Percentiles rank a stretch among this genome's conserved stretches.
These are phyloP conservation scores for Busseola fusca DNA, from an alignment of 2,888 invertebrate genomes.

Conservation along the genomic window DNA sequence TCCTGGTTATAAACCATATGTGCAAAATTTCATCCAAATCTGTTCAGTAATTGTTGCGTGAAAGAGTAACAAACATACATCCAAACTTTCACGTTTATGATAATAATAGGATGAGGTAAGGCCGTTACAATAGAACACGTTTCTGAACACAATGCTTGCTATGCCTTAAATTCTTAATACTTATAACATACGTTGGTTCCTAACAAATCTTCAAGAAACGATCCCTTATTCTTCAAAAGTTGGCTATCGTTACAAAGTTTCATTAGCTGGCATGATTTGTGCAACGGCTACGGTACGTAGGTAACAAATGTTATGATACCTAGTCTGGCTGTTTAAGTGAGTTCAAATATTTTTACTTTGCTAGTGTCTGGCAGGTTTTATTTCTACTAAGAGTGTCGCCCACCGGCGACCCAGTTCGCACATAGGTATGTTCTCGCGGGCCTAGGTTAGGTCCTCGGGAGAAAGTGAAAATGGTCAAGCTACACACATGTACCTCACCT, in stretches of 20 bases:
- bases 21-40: too few relatives aligned
- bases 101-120: not conserved
- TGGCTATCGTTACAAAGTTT: not conserved
- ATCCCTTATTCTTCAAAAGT: not conserved
- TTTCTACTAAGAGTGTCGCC: constrained; percentile 63
- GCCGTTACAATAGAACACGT: not conserved
- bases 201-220: not conserved
- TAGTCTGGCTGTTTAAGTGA: not conserved
- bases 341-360: not conserved
- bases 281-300: not conserved
- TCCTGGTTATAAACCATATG: too few relatives aligned
- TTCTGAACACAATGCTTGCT: not conserved
- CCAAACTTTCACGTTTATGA: too few relatives aligned
- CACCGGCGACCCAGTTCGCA: constrained; percentile 49
- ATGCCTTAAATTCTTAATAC: not conserved
- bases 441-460: constrained; percentile 71
- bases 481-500: constrained; percentile 46
- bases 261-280: not conserved
- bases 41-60: too few relatives aligned
- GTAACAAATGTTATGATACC: not conserved
- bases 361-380: not conserved
- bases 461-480: constrained; percentile 69
- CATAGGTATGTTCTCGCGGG: constrained; percentile 62
- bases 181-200: not conserved
- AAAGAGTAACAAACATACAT: too few relatives aligned